Evolutionary conservation across 2,888 invertebrate species (phyloP).

Genomic region (Oxytorus armatus): DNA sequence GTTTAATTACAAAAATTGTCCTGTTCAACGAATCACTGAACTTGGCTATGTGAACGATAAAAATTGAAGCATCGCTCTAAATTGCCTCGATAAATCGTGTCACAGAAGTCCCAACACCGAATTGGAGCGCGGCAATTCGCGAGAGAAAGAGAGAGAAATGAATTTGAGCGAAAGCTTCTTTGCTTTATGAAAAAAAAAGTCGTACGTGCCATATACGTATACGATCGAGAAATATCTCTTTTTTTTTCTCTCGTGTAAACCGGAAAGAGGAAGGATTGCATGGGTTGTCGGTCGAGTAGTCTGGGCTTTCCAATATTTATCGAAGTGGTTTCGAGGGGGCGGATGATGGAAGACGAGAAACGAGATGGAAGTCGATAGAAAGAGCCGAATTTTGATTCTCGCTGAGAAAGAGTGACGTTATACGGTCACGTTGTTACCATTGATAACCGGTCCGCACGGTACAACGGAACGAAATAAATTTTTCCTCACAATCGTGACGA

Average conservation of each 20-base stretch:
- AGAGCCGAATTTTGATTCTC: constrained; percentile 42
- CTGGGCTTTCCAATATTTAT: constrained; percentile 61
- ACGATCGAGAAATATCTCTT: neutral
- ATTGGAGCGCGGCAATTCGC: constrained; percentile 11
- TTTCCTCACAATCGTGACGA: neutral
- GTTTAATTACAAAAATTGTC: constrained; percentile 19
- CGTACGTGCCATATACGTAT: constrained; percentile 32
- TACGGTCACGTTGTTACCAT: constrained; percentile 60
- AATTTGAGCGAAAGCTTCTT: constrained; percentile 43
- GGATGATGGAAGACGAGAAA: neutral
- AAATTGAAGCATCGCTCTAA: constrained; percentile 58
- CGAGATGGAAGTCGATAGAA: constrained; percentile 3
- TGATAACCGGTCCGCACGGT: constrained; percentile 27
- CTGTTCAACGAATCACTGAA: neutral
- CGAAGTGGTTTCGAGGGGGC: constrained; percentile 19
- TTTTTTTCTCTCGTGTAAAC: constrained; percentile 12
- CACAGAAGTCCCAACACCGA: constrained; percentile 31
- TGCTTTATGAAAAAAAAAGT: constrained; percentile 41
- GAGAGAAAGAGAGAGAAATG: constrained; percentile 22
- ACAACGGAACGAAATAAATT: constrained; percentile 1
- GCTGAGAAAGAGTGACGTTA: constrained; percentile 34
- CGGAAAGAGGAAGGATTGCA: constrained; percentile 38
- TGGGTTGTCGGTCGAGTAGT: constrained; percentile 54
- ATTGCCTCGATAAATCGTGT: constrained; percentile 61
- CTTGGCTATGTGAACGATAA: constrained; percentile 44